Base-by-base conservation (phyloP, 2,888 invertebrate species). In the Melieria crassipennis region DNA sequence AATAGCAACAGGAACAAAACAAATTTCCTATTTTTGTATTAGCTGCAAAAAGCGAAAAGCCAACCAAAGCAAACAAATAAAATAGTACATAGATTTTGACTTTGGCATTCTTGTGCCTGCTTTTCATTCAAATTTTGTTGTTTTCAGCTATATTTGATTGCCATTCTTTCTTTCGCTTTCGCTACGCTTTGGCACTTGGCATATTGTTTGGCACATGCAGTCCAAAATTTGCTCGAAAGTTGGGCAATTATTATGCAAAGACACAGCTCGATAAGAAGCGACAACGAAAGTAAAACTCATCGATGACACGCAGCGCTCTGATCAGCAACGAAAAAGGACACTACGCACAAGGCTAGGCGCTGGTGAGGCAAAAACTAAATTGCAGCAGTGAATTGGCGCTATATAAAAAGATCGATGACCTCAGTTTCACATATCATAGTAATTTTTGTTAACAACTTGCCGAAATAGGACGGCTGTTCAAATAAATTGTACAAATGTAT, bases 161-260 rank as follows among this genome's bases (percentile, higher is more conserved):
- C 30, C 30, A 30, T 30, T 30, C 61, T 61, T 50, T 67, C 13
- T 48, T 60, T 67, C 10, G n/a, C 10, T 7, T 55, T 61, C 30
- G 2, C 30, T 30, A 30, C 30, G 30, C 30, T 30, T 30, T 30
- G 30, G 30, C 30, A 30, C 30, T 30, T 30, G 30, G 30, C 30
- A 30, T 30, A 30, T 30, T 52, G 13, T 68, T 63, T 60, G 69
- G 57, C 69, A 63, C 47, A 69, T 62, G 30, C 56, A 62, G 46
- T 48, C 30, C 56, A 56, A 63, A 69, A 69, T 46, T 62, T 6
- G 45, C 55, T 61, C 52, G 45, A 56, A 52, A 7, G 56, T 69
- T 63, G 47, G 57, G 56, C 63, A 63, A 69, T 69, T 69, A 69
- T 63, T 69, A 69, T 69, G 63, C 69, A 69, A 61, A 69, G 13